These are phyloP conservation scores for Plutomurus gul DNA, from an alignment of 1,140 invertebrate species.

Conservation along the genomic window DNA sequence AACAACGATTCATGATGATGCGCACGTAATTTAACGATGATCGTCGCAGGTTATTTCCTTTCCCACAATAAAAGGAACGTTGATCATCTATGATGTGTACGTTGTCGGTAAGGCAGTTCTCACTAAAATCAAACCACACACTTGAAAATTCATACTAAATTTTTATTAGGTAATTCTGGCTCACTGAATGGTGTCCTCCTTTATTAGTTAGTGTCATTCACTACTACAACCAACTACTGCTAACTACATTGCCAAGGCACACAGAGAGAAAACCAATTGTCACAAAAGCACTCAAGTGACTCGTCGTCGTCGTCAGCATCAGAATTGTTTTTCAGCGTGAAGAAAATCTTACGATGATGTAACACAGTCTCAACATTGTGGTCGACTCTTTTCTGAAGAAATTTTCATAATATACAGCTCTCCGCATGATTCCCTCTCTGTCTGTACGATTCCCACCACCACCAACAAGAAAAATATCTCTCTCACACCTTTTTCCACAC, in stretches of 20 bases:
- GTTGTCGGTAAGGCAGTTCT: neutral
- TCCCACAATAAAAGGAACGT: constrained; percentile 5
- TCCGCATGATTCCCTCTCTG: constrained; percentile 2
- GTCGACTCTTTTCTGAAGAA: neutral
- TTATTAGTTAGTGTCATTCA: neutral
- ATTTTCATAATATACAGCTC: constrained; percentile 8
- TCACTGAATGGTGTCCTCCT: too few relatives aligned
- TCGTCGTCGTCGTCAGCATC: neutral
- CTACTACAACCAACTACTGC: neutral
- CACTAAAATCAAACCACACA: neutral
- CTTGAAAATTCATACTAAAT: neutral
- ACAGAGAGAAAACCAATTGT: neutral
- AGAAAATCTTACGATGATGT: neutral
- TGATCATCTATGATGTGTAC: neutral
- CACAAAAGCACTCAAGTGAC: neutral
- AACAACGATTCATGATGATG: neutral
- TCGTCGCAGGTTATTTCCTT: neutral
- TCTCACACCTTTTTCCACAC: neutral
- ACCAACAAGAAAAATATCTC: neutral
- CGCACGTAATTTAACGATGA: neutral
- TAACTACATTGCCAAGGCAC: neutral
- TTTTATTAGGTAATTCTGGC: too few relatives aligned
- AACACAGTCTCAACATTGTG: neutral
- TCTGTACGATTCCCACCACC: neutral
- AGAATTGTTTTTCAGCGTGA: neutral